Percentiles rank a stretch among this genome's conserved stretches.
These are phyloP conservation scores for Amorpha juglandis DNA, from an alignment of 2,888 invertebrate species.

Conservation along the genomic window DNA sequence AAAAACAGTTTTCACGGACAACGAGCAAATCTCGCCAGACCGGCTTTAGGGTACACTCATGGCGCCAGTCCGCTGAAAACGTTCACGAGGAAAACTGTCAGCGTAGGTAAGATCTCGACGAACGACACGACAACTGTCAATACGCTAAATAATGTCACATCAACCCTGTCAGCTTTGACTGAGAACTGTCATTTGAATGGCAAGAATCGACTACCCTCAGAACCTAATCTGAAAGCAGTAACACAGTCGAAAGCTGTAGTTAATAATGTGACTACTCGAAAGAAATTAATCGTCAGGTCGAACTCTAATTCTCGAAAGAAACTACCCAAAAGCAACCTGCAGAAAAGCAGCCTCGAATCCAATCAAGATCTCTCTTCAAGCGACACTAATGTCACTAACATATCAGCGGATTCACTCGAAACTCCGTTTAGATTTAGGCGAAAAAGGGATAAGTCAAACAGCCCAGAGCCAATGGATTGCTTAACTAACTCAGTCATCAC, in stretches of 20 bases:
- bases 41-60: conserved; percentile 65
- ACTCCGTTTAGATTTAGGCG: conserved; percentile 74
- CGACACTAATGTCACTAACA: conserved; percentile 78
- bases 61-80: conserved; percentile 71
- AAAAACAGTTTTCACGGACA: conserved; percentile 76
- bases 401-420: conserved; percentile 77
- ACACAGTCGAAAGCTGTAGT: conserved; percentile 54
- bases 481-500: conserved; percentile 71
- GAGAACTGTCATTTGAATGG: conserved; percentile 79
- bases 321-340: conserved; percentile 63
- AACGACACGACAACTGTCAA: conserved; percentile 60
- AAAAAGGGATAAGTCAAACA: conserved; percentile 75
- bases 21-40: conserved; percentile 74
- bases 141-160: conserved; percentile 67
- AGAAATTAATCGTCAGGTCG: conserved; percentile 74
- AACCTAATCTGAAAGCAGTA: conserved; percentile 67
- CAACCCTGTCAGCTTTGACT: conserved; percentile 73
- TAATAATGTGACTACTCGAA: conserved; percentile 58
- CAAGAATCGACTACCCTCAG: conserved; percentile 72
- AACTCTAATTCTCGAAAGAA: conserved; percentile 75
- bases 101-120: conserved; percentile 53
- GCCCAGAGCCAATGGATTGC: conserved; percentile 79
- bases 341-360: conserved; percentile 63
- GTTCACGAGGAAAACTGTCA: conserved; percentile 64
- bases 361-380: conserved; percentile 78